Percentiles rank a stretch among this genome's conserved stretches.
Evolutionary conservation across 2,888 invertebrate genomes (phyloP).

Genomic region (Sarcophaga subvicina): DNA sequence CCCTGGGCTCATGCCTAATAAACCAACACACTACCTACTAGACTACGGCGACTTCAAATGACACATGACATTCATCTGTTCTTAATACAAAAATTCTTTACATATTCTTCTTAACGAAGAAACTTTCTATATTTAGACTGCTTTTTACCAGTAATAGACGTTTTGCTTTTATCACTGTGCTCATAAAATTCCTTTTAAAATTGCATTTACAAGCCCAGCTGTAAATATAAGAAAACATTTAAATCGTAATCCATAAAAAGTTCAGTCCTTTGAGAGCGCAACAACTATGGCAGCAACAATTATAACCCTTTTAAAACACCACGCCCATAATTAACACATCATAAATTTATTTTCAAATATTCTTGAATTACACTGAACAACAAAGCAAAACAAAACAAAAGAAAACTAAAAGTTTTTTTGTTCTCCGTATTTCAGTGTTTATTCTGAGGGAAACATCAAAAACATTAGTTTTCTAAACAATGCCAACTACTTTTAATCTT

Average conservation of each 20-base stretch:
- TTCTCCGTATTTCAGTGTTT: neutral
- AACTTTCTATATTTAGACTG: no score
- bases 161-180: no score
- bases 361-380: constrained; percentile 41
- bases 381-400: constrained; percentile 14
- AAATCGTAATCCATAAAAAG: constrained; percentile 1
- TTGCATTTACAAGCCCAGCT: neutral
- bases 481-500: constrained; percentile 60
- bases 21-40: no score
- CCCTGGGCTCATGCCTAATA: no score
- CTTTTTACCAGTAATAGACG: no score
- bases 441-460: constrained; percentile 21
- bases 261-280: constrained; percentile 12
- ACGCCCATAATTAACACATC: constrained; percentile 62
- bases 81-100: no score
- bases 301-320: constrained; percentile 34
- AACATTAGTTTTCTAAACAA: constrained; percentile 66
- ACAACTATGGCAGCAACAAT: constrained; percentile 31
- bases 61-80: no score
- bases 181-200: no score
- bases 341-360: constrained; percentile 60
- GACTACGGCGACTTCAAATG: no score
- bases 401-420: constrained; percentile 40
- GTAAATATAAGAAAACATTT: constrained; percentile 6
- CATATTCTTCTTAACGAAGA: no score